Evolutionary conservation across 1,140 invertebrate genomes (phyloP).

Genomic region (Portunus trituberculatus): DNA sequence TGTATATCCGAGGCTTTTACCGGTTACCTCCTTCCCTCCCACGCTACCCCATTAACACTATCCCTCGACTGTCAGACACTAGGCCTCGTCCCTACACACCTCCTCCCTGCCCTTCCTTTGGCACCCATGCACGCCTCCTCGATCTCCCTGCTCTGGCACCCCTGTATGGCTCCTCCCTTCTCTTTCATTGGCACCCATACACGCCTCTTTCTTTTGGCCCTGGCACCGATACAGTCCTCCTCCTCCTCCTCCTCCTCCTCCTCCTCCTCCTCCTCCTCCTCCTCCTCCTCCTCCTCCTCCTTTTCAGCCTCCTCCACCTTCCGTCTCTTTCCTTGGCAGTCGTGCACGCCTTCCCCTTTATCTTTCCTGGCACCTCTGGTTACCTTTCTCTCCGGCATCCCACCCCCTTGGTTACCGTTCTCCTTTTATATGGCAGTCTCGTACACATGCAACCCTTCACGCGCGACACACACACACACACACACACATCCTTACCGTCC

Average conservation of each 20-base stretch:
- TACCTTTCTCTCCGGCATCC: constrained; percentile 17
- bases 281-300: background rate
- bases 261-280: background rate
- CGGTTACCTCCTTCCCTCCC: background rate
- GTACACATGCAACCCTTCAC: background rate
- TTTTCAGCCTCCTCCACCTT: background rate
- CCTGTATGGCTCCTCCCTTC: background rate
- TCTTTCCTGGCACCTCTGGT: background rate
- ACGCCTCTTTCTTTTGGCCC: constrained; percentile 11
- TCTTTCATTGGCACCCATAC: constrained; percentile 20
- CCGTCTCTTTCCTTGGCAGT: background rate
- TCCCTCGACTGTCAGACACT: background rate
- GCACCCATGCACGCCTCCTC: constrained; percentile 3
- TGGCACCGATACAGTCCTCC: background rate
- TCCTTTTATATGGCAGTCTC: background rate
- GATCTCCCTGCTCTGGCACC: background rate
- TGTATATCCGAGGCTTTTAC: background rate
- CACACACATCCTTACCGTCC: background rate
- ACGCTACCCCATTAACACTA: constrained; percentile 16
- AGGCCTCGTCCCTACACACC: background rate
- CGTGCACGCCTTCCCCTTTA: constrained; percentile 16
- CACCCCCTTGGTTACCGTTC: background rate
- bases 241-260: background rate
- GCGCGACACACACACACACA: too few species aligned
- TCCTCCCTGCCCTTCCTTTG: background rate